Conservation (phyloP, 2,797 vertebrate genomes). For the Triplophysa bombifrons region DNA sequence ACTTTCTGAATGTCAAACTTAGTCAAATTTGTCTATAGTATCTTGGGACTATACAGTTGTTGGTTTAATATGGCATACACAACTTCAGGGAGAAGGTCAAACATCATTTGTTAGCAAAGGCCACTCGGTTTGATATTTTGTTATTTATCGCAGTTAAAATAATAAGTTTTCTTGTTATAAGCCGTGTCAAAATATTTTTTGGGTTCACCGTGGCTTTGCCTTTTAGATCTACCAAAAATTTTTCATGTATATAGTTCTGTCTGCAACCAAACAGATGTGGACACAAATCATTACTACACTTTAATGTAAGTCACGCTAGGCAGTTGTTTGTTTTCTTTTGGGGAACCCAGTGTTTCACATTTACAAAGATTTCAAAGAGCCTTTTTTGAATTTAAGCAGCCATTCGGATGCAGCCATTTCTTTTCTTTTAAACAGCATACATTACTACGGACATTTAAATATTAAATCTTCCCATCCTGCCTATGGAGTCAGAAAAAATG, state of each 20-base stretch:
- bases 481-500: background rate
- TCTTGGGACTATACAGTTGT: background rate
- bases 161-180: background rate
- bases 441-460: constrained; percentile 27
- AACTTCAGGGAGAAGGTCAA: background rate
- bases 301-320: constrained; percentile 22
- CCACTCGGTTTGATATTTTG: background rate
- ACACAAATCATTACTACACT: constrained; percentile 13
- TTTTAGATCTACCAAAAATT: background rate
- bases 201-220: background rate
- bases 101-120: background rate
- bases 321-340: constrained; percentile 28
- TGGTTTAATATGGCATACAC: background rate
- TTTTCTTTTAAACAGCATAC: background rate
- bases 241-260: background rate
- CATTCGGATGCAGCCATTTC: background rate
- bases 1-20: background rate
- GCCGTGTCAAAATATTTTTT: background rate
- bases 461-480: background rate
- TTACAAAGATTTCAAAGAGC: constrained; percentile 21
- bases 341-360: background rate
- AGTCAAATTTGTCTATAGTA: background rate
- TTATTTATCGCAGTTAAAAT: background rate
- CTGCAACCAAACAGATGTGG: background rate
- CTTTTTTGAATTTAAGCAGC: constrained; percentile 29